Base-by-base conservation (phyloP, 2,888 invertebrate genomes). In the Drosophila leonis region DNA sequence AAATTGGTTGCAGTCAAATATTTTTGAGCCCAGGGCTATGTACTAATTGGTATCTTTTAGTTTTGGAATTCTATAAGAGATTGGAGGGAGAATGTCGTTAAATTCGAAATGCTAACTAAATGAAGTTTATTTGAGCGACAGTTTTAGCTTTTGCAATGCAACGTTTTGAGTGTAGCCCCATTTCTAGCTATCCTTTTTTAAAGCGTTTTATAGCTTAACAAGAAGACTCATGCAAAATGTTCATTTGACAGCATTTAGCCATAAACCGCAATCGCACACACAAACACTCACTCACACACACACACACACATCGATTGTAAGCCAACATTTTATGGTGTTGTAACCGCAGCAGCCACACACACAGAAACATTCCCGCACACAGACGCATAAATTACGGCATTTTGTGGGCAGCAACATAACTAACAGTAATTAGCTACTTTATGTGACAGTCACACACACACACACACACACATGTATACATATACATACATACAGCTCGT, bases 371-470 rank as follows among this genome's bases (percentile, higher is more conserved):
- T 60, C 44, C 52, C 55, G 57, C 55, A 37, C 56, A 70, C 52
- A 64, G 68, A 65, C 72, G 72, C 84, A 85, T 83, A 80, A 87
- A 78, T 84, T 87, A 71, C 71, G 63, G 78, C 60, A 75, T 78
- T 86, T 80, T 81, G 89, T 79, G 88, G 85, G 88, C 65, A 74
- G 82, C 69, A 78, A 76, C 88, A 89, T 89, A 89, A 87, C 86
- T 89, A 86, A 86, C 81, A 73, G 83, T 87, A 86, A 86, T 86
- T 86, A 86, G 86, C 88, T 89, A 78, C 81, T 84, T 89, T 82
- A 84, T 86, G 86, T 78, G 83, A 84, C 78, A 89, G 55, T 54
- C 55, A 54, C 37, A 72, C 59, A 75, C 59, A 52, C 44, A 48
- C 33, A 37, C 42, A 37, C 56, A 54, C 20, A 62, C 29, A 63